Percentiles rank a stretch among this genome's conserved stretches.
These are phyloP conservation scores for Ypsolopha scabrella DNA, from an alignment of 2,888 invertebrate species.

Conservation along the genomic window DNA sequence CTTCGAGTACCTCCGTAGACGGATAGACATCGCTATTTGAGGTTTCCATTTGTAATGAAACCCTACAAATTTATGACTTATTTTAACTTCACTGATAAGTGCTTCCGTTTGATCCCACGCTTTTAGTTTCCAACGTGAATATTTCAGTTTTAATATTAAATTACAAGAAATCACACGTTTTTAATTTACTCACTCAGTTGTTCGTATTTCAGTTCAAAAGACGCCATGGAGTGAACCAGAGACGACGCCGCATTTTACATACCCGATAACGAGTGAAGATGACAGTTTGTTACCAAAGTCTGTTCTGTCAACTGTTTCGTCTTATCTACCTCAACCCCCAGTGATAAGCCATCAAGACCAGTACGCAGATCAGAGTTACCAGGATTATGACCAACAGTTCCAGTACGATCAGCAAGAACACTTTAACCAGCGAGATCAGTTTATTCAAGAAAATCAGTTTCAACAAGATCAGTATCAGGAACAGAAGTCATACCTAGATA, in stretches of 20 bases:
- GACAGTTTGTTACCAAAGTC: conserved; percentile 41
- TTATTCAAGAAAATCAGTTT: conserved; percentile 8
- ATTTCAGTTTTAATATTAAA: not conserved
- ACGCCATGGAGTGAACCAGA: conserved; percentile 54
- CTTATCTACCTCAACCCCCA: conserved; percentile 42
- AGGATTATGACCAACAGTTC: conserved; percentile 32
- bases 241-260: conserved; percentile 42
- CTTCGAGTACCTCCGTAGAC: too few species aligned
- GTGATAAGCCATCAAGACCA: conserved; percentile 35
- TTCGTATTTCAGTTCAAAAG: conserved; percentile 57
- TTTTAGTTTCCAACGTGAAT: not conserved
- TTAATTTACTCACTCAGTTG: not conserved
- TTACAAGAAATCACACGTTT: not conserved
- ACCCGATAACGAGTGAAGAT: conserved; percentile 42
- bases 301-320: conserved; percentile 37
- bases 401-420: conserved; percentile 19
- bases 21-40: too few species aligned
- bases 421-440: not conserved
- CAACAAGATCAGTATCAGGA: conserved; percentile 15
- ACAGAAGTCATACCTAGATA: conserved; percentile 14
- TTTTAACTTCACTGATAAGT: not conserved
- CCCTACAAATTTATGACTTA: too few species aligned
- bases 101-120: conserved; percentile 6
- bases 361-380: conserved; percentile 34
- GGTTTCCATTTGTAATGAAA: too few species aligned